These are phyloP conservation scores for Poecilia latipinna DNA, from an alignment of 2,113 vertebrate species.

Conservation along the genomic window DNA sequence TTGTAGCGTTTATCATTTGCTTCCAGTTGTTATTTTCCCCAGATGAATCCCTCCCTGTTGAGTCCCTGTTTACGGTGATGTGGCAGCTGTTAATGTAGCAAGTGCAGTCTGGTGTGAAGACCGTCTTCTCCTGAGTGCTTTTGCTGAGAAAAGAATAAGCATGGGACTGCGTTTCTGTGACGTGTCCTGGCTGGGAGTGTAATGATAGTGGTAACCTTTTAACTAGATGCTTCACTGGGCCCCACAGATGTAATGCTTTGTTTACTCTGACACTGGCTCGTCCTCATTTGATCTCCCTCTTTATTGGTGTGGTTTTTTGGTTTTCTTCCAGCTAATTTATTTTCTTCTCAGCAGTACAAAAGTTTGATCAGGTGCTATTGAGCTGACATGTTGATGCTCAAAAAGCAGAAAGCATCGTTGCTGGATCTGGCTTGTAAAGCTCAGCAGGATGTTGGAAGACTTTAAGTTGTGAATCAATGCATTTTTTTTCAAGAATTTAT, in stretches of 20 bases:
- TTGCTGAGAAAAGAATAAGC: constrained; percentile 44
- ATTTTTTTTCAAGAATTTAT: background rate
- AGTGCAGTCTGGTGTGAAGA: constrained; percentile 62
- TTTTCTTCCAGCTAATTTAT: constrained; percentile 10
- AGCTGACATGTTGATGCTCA: constrained; percentile 25
- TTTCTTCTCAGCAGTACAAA: constrained; percentile 3
- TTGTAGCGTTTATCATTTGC: background rate
- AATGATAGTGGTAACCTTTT: constrained; percentile 39
- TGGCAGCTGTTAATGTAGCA: constrained; percentile 58
- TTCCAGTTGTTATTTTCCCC: background rate
- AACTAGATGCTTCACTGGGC: constrained; percentile 34
- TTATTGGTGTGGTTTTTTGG: background rate
- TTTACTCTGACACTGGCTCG: constrained; percentile 31
- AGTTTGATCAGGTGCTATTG: constrained; percentile 8
- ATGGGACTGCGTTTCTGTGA: constrained; percentile 14
- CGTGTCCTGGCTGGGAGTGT: background rate
- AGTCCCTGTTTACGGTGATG: constrained; percentile 45
- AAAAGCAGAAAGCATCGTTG: constrained; percentile 21
- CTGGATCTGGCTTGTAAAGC: background rate
- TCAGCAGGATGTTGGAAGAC: background rate
- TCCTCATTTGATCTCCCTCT: background rate
- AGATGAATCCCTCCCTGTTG: constrained; percentile 13
- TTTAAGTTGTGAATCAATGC: background rate
- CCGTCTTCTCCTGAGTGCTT: constrained; percentile 44
- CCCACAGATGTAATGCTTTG: constrained; percentile 23